These are phyloP conservation scores for Gallinago media DNA, from an alignment of 2,113 vertebrate species.

Conservation along the genomic window DNA sequence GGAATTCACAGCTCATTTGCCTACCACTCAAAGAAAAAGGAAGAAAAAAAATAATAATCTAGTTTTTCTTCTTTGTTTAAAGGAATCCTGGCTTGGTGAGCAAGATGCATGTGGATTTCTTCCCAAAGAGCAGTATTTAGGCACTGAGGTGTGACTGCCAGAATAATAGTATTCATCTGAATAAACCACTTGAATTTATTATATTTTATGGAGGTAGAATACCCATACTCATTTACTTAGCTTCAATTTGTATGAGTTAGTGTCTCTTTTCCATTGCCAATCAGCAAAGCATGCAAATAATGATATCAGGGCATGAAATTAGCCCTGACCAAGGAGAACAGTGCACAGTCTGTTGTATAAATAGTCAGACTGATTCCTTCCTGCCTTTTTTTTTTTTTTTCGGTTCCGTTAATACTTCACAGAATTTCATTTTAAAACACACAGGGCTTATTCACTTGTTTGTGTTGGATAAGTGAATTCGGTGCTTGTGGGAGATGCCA, in stretches of 20 bases:
- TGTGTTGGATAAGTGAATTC: constrained; percentile 37
- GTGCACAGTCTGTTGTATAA: background rate
- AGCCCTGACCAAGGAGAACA: constrained; percentile 33
- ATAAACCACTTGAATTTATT: background rate
- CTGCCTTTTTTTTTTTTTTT: constrained; percentile 6
- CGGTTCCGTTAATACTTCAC: no score
- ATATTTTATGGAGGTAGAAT: background rate
- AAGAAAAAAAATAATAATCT: background rate
- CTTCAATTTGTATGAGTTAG: background rate
- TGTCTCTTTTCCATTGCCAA: background rate
- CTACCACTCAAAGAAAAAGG: background rate
- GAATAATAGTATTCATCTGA: background rate
- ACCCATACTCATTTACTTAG: background rate
- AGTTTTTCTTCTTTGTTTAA: background rate
- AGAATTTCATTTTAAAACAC: background rate
- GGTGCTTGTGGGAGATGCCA: constrained; percentile 53
- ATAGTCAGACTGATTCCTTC: background rate
- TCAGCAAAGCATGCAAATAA: background rate
- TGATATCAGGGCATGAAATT: background rate
- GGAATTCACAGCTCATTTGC: background rate
- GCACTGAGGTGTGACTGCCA: background rate
- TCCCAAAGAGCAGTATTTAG: background rate
- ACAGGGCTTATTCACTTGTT: constrained; percentile 56
- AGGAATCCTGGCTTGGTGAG: background rate
- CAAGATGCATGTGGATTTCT: background rate